Evolutionary conservation across 2,888 invertebrate species (phyloP), one percentile per base, ranked within the genome.

Genomic region (Petrolisthes cinctipes): DNA sequence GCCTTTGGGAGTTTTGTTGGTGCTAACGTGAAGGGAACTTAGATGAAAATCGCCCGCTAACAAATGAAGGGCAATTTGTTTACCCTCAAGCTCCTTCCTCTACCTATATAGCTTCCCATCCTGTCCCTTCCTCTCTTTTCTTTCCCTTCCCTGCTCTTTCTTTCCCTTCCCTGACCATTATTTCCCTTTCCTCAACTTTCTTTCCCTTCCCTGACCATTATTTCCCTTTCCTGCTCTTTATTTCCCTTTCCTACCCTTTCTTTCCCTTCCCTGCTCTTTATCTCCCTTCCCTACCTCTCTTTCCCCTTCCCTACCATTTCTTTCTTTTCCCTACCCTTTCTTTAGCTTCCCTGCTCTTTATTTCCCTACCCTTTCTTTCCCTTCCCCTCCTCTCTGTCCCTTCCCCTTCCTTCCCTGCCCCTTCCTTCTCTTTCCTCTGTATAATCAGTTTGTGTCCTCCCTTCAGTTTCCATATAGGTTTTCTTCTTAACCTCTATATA

Each of bases 41-140:
- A 83, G 73, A 83, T 83, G 83, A 73, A 73, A 73, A 83, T 83
- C 56, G 86, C 86, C 20, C 61, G 80, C 57, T 57, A 86, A 86
- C 86, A 86, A 86, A 86, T 86, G 86, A 86, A 86, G 51, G 82
- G 75, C 68, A 81, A 86, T 86, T 86, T 86, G 71, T 86, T 82
- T 73, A 75, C 79, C 54, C 81, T 73, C n/a, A n/a, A n/a, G n/a
- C n/a, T n/a, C n/a, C n/a, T n/a, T n/a, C n/a, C n/a, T n/a, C n/a
- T n/a, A 68, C 66, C 66, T 66, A 66, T 14, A 23, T 66, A 51
- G 61, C 20, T 71, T 11, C 23, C 71, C 23, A 4, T 51, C n/a
- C 75, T 57, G 7, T n/a, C 20, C 9, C 9, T 56, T 57, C 23
- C 20, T 80, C 5, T 20, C 56, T 17, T 20, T 56, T 23, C 78